A percentile compares a stretch with the other conserved stretches of the same genome.
phyloP scores from a whole-genome alignment of 2,797 vertebrate genomes.

The Pangasius krempfi region DNA sequence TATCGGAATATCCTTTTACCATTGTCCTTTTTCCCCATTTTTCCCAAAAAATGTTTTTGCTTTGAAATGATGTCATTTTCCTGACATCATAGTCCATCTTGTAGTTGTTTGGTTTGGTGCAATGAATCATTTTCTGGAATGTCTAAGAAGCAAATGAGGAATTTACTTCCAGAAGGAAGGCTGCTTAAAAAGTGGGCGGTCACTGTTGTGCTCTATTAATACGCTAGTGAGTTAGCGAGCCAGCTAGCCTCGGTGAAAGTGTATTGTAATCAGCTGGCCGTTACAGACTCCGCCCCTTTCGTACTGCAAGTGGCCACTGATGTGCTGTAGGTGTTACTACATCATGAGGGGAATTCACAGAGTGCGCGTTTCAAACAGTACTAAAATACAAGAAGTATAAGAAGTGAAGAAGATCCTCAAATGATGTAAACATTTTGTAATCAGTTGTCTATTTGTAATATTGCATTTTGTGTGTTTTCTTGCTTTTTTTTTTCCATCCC shows the following conservation, averaged over 20 bases:
- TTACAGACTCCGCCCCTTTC: not conserved
- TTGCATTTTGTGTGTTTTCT: not conserved
- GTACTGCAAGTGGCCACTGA: not conserved
- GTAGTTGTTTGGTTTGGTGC: not conserved
- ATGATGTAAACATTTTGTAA: not conserved
- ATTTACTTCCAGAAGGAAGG: not conserved
- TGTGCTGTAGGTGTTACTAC: too few species aligned
- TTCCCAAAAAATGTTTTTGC: not conserved
- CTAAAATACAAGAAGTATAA: not conserved
- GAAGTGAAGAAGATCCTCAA: not conserved
- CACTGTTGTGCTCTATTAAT: not conserved
- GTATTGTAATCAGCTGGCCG: not conserved
- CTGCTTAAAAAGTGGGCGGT: not conserved
- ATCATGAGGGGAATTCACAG: not conserved
- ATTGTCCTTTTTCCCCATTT: too few species aligned
- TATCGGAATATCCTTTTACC: not conserved
- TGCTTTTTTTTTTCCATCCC: not conserved
- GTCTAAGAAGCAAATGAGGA: not conserved
- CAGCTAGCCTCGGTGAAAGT: not conserved
- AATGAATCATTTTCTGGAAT: not conserved
- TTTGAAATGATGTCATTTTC: not conserved
- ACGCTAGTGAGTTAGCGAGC: not conserved
- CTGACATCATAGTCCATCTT: not conserved
- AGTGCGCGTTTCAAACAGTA: not conserved
- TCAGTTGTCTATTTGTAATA: not conserved